Evolutionary conservation across 2,113 vertebrate genomes (phyloP).

Genomic region (Saguinus imperator): DNA sequence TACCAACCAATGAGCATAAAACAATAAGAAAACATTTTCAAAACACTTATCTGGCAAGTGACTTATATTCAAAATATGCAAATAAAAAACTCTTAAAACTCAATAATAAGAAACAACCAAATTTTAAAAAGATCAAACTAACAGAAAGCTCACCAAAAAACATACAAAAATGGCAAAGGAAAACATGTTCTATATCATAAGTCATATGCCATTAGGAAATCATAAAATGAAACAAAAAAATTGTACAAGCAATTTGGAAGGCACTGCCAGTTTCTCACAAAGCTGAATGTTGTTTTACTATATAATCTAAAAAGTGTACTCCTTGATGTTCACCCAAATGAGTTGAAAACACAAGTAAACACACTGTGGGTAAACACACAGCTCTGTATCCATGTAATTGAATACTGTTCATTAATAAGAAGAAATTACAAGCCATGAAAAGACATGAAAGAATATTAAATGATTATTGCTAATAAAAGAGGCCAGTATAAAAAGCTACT

Average conservation of each 20-base stretch:
- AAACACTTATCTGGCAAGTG: neutral
- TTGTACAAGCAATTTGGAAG: neutral
- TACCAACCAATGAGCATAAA: neutral
- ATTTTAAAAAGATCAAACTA: neutral
- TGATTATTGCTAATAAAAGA: neutral
- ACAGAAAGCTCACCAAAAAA: neutral
- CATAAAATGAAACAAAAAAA: neutral
- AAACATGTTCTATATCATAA: neutral
- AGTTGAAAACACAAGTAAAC: no score
- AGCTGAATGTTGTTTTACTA: neutral
- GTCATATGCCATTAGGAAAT: neutral
- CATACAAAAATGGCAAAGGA: neutral
- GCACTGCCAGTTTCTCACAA: neutral
- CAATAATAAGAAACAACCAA: neutral
- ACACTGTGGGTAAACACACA: neutral
- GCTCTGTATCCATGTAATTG: neutral
- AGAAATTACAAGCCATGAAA: neutral
- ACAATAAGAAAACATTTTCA: neutral
- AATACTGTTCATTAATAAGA: neutral
- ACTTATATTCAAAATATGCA: neutral
- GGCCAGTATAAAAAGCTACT: neutral
- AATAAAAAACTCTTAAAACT: neutral
- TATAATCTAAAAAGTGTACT: neutral
- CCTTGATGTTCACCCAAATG: neutral
- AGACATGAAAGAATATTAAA: neutral